Conservation (phyloP, 2,888 invertebrate species). For the Hydrotaea diabolus region DNA sequence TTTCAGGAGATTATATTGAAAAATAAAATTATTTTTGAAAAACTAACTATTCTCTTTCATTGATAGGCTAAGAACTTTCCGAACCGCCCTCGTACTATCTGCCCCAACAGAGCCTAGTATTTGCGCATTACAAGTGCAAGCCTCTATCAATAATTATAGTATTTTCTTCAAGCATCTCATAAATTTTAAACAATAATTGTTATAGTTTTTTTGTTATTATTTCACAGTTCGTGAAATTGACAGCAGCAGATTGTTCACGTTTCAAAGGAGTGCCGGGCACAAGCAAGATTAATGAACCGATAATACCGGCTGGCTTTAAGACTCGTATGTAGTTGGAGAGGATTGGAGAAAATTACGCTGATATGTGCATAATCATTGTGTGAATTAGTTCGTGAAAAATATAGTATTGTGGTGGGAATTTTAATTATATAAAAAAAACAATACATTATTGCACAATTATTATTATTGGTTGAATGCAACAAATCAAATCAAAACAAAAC, state of each 20-base stretch:
- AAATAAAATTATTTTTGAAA: too few species aligned
- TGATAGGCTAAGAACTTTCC: too few species aligned
- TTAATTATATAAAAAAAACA: constrained; percentile 37
- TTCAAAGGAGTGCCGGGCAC: constrained; percentile 46
- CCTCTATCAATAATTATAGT: neutral
- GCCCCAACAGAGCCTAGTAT: neutral
- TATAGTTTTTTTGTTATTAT: constrained; percentile 49
- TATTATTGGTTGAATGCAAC: constrained; percentile 11
- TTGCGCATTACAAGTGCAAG: neutral
- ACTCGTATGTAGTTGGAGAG: constrained; percentile 1
- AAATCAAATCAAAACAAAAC: neutral
- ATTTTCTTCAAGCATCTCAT: constrained; percentile 13
- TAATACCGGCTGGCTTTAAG: too few species aligned
- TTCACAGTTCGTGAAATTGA: neutral
- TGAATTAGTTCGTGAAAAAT: neutral
- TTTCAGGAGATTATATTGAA: too few species aligned
- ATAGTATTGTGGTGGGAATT: constrained; percentile 40
- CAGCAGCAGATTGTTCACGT: constrained; percentile 3
- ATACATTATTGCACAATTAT: neutral
- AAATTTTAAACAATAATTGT: constrained; percentile 24
- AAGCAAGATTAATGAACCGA: constrained; percentile 45
- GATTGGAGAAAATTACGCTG: constrained; percentile 25
- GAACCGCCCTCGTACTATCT: too few species aligned
- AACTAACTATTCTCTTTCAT: too few species aligned
- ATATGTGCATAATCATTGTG: neutral